Conservation (phyloP, 1,140 invertebrate genomes). For the Elymnias hypermnestra region DNA sequence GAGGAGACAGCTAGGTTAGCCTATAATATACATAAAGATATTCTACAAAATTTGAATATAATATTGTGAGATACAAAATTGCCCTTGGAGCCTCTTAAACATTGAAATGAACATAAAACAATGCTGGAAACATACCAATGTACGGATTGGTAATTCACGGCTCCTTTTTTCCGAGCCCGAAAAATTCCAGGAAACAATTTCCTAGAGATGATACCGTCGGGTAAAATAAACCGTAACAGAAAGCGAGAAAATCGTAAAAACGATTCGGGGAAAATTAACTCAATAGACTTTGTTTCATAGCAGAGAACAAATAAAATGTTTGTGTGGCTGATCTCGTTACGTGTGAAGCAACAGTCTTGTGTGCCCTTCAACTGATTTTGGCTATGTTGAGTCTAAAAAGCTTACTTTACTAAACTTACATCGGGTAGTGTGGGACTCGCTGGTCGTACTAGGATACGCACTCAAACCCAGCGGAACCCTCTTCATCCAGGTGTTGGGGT, state of each 20-base stretch:
- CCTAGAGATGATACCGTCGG: conserved; percentile 63
- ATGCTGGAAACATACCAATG: conserved; percentile 22
- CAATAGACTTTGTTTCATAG: conserved; percentile 38
- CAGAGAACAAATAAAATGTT: conserved; percentile 16
- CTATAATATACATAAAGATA: too few relatives aligned
- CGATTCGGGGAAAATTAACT: conserved; percentile 66
- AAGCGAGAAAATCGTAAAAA: conserved; percentile 61
- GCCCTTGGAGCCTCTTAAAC: conserved; percentile 20
- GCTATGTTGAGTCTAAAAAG: too few relatives aligned
- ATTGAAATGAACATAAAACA: conserved; percentile 28
- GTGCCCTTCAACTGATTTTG: too few relatives aligned
- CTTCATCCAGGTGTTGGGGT: too few relatives aligned
- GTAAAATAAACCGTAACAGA: conserved; percentile 68
- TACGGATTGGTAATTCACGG: conserved; percentile 34
- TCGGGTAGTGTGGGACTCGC: too few relatives aligned
- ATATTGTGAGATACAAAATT: too few relatives aligned
- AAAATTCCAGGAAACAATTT: conserved; percentile 58
- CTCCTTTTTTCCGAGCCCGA: conserved; percentile 29
- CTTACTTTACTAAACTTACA: too few relatives aligned
- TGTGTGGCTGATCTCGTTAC: conserved; percentile 9
- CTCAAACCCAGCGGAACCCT: too few relatives aligned
- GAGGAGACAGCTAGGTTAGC: too few relatives aligned
- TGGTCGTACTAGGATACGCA: too few relatives aligned
- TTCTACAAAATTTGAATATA: too few relatives aligned
- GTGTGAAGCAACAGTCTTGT: too few relatives aligned